Evolutionary conservation across 2,797 vertebrate genomes (phyloP).

Genomic region (Tenualosa thibaudeaui): DNA sequence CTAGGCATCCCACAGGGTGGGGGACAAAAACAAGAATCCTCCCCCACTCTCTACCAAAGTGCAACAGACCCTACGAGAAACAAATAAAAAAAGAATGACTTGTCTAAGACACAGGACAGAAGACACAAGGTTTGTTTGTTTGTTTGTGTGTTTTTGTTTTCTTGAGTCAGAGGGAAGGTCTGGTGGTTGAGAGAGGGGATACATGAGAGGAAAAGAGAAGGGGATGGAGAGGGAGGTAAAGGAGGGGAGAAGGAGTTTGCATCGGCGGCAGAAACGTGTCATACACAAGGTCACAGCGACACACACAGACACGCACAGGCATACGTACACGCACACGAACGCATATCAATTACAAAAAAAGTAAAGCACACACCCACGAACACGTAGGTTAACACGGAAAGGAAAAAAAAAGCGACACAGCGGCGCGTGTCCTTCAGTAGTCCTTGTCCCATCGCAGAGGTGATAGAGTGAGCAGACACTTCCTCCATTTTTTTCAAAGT

Average conservation of each 20-base stretch:
- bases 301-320: constrained; percentile 57
- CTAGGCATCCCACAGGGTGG: constrained; percentile 62
- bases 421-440: constrained; percentile 62
- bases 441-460: constrained; percentile 55
- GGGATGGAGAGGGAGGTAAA: constrained; percentile 30
- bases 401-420: constrained; percentile 67
- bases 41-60: constrained; percentile 57
- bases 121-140: constrained; percentile 52
- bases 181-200: constrained; percentile 43
- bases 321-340: constrained; percentile 50
- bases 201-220: constrained; percentile 23
- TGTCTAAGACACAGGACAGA: constrained; percentile 69
- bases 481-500: constrained; percentile 32
- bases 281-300: constrained; percentile 68
- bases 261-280: constrained; percentile 60
- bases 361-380: constrained; percentile 71
- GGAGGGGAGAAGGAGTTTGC: constrained; percentile 25
- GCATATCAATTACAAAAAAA: constrained; percentile 56
- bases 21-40: constrained; percentile 46
- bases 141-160: constrained; percentile 30
- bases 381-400: constrained; percentile 68
- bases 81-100: constrained; percentile 49
- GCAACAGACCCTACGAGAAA: constrained; percentile 51
- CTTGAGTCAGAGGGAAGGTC: constrained; percentile 23
- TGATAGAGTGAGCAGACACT: constrained; percentile 48